Evolutionary conservation across 2,888 invertebrate genomes (phyloP).

Genomic region (Macaria liturata): DNA sequence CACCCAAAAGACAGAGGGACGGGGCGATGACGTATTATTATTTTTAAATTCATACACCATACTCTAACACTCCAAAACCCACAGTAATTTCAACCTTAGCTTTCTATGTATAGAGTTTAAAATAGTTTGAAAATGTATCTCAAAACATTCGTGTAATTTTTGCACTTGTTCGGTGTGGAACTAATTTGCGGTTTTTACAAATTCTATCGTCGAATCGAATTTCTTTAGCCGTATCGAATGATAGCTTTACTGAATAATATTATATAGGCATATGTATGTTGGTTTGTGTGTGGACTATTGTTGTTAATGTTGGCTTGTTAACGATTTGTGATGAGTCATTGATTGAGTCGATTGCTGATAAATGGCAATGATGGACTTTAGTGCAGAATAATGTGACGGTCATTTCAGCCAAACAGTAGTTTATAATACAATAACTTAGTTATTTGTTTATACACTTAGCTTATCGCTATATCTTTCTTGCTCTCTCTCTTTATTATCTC

Average conservation of each 20-base stretch:
- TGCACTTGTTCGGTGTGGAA: constrained; percentile 75
- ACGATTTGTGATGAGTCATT: constrained; percentile 3
- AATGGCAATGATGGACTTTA: too few relatives aligned
- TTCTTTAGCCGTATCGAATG: constrained; percentile 51
- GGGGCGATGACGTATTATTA: constrained; percentile 73
- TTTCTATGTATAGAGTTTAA: neutral
- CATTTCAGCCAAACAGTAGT: too few relatives aligned
- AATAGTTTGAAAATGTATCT: constrained; percentile 12
- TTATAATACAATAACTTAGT: too few relatives aligned
- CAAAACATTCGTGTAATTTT: constrained; percentile 64
- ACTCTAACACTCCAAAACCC: constrained; percentile 29
- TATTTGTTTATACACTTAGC: too few relatives aligned
- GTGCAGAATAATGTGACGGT: too few relatives aligned
- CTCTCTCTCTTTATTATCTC: too few relatives aligned
- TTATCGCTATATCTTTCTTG: too few relatives aligned
- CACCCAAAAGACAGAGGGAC: constrained; percentile 74
- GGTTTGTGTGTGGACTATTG: constrained; percentile 19
- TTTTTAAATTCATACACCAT: constrained; percentile 74
- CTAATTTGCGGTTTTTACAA: constrained; percentile 75
- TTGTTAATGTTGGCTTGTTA: constrained; percentile 7
- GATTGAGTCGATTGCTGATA: neutral
- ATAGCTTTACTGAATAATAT: constrained; percentile 12
- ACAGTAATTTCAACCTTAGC: constrained; percentile 42
- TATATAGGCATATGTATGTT: constrained; percentile 23
- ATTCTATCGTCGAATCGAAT: constrained; percentile 60